Evolutionary conservation across 2,113 vertebrate species (phyloP).

Genomic region (Abramis brama): DNA sequence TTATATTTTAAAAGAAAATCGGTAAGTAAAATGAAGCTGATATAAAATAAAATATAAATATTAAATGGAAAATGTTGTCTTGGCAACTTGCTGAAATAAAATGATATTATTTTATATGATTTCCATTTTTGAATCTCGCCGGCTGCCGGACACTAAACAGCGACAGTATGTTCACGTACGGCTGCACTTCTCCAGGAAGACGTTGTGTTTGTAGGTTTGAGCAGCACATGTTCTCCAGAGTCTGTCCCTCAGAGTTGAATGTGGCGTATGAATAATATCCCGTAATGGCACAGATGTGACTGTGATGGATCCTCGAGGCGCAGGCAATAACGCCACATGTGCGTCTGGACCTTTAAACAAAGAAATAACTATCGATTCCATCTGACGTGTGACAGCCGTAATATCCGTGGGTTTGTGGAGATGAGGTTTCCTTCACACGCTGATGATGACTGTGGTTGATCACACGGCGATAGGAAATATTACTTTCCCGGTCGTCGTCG

Average conservation of each 20-base stretch:
- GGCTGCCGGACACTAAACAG: neutral
- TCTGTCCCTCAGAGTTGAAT: neutral
- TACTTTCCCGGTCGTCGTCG: slow-evolving; percentile 35
- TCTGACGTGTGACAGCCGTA: slow-evolving; percentile 64
- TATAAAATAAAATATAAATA: too few species aligned
- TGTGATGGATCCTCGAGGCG: slow-evolving; percentile 21
- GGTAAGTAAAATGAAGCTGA: too few species aligned
- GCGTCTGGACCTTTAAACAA: slow-evolving; percentile 57
- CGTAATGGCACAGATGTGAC: slow-evolving; percentile 10
- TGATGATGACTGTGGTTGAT: neutral
- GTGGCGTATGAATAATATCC: neutral
- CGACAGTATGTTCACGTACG: neutral
- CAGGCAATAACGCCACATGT: slow-evolving; percentile 13
- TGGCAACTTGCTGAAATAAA: too few species aligned
- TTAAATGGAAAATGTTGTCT: too few species aligned
- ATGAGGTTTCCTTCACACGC: neutral
- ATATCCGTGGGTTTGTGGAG: slow-evolving; percentile 61
- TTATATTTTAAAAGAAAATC: too few species aligned
- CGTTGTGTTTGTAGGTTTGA: neutral
- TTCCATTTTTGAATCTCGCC: neutral
- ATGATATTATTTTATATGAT: too few species aligned
- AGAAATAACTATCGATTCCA: slow-evolving; percentile 72
- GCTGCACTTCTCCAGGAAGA: neutral
- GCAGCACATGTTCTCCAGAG: neutral
- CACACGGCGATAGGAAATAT: slow-evolving; percentile 55